These are phyloP conservation scores for Amiota mariae DNA, from an alignment of 2,888 invertebrate genomes.

Conservation along the genomic window DNA sequence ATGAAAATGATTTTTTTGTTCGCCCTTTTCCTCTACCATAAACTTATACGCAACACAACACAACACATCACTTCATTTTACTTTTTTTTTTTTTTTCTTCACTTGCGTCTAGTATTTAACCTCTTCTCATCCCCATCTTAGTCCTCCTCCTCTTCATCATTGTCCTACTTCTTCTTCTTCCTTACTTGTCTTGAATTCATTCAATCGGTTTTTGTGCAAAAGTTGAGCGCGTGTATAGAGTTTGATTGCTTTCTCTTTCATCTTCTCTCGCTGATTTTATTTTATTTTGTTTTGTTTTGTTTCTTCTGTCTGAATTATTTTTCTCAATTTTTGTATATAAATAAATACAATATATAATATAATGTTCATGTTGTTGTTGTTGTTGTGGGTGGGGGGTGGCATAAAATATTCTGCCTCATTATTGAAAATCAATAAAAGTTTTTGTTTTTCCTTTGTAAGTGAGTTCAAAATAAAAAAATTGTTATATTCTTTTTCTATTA, in stretches of 20 bases:
- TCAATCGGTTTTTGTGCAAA: not conserved
- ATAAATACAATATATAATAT: too few species aligned
- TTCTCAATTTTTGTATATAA: constrained; percentile 2
- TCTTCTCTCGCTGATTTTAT: not conserved
- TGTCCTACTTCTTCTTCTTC: not conserved
- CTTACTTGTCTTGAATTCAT: not conserved
- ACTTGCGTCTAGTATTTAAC: too few species aligned
- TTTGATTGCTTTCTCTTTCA: not conserved
- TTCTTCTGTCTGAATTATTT: constrained; percentile 16
- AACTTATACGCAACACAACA: not conserved
- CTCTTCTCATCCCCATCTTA: too few species aligned
- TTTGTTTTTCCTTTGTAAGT: constrained; percentile 8
- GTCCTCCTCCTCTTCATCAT: not conserved
- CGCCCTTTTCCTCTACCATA: not conserved
- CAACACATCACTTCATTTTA: too few species aligned
- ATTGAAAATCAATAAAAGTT: constrained; percentile 23
- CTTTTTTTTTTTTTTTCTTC: too few species aligned
- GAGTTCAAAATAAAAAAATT: not conserved
- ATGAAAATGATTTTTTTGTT: constrained; percentile 1
- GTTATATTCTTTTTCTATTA: not conserved
- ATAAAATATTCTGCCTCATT: constrained; percentile 14
- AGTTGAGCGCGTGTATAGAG: constrained; percentile 20
- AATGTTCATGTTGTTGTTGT: not conserved
- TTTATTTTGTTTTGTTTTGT: not conserved
- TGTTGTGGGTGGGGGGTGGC: not conserved